A percentile compares a stretch with the other conserved stretches of the same genome.
phyloP scores from a whole-genome alignment of 2,113 vertebrate species.

The Limnothrissa miodon region DNA sequence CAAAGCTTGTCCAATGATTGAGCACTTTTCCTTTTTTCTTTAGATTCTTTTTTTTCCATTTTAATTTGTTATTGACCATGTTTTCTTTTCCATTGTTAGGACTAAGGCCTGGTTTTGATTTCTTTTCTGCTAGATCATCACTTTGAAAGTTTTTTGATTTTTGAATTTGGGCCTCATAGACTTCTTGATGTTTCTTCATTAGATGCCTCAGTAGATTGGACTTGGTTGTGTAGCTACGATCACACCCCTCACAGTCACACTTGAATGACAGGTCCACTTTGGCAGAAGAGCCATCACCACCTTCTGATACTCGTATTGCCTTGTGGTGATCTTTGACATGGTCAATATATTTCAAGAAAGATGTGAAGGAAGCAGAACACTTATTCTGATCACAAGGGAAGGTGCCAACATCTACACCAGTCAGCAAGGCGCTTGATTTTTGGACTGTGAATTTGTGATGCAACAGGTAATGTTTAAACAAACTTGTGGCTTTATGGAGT shows the following conservation, averaged over 20 bases:
- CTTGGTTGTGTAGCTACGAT: slow-evolving; percentile 93
- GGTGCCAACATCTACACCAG: slow-evolving; percentile 76
- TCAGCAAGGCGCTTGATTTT: slow-evolving; percentile 86
- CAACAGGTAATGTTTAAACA: slow-evolving; percentile 95
- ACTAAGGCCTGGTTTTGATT: slow-evolving; percentile 73
- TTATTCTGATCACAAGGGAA: slow-evolving; percentile 91
- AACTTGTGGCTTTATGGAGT: slow-evolving; percentile 88
- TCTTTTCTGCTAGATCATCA: slow-evolving; percentile 67
- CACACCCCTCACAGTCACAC: slow-evolving; percentile 89
- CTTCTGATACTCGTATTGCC: slow-evolving; percentile 80
- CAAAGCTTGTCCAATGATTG: slow-evolving; percentile 72
- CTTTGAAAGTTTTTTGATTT: slow-evolving; percentile 62
- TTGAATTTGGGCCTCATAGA: slow-evolving; percentile 84
- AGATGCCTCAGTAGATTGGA: slow-evolving; percentile 95
- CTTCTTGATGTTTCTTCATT: slow-evolving; percentile 93
- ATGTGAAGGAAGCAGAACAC: slow-evolving; percentile 84
- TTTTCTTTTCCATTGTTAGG: slow-evolving; percentile 79
- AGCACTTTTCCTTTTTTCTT: slow-evolving; percentile 72
- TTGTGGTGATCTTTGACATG: slow-evolving; percentile 91
- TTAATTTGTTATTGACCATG: slow-evolving; percentile 72
- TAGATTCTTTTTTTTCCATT: slow-evolving; percentile 71
- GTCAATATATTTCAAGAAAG: slow-evolving; percentile 85
- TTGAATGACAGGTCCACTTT: slow-evolving; percentile 85
- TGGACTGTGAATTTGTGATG: slow-evolving; percentile 95
- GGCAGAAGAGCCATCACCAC: slow-evolving; percentile 55